These are phyloP conservation scores for Lepidurus arcticus DNA, from an alignment of 1,140 invertebrate genomes.

Conservation along the genomic window DNA sequence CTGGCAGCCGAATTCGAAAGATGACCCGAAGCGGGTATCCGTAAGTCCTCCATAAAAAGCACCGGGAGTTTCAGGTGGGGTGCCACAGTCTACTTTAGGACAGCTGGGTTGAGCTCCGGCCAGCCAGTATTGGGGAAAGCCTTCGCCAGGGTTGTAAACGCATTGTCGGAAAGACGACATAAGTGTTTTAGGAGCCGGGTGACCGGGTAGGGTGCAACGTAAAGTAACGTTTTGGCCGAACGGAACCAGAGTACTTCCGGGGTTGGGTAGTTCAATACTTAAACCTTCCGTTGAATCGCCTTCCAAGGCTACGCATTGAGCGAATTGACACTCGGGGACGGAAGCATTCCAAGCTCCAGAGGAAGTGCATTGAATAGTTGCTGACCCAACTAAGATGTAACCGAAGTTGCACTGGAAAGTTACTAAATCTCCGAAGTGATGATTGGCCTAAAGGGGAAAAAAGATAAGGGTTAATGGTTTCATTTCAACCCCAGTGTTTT, in stretches of 20 bases:
- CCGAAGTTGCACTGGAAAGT: conserved; percentile 93
- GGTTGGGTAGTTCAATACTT: conserved; percentile 63
- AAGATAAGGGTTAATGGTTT: not conserved
- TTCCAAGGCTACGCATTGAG: conserved; percentile 80
- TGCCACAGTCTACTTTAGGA: conserved; percentile 77
- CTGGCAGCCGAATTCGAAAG: conserved; percentile 93
- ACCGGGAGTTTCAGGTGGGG: conserved; percentile 79
- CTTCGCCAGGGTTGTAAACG: conserved; percentile 87
- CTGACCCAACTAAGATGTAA: conserved; percentile 79
- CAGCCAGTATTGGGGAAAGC: conserved; percentile 84
- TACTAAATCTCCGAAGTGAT: conserved; percentile 81
- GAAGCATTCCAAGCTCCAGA: conserved; percentile 90
- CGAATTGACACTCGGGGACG: conserved; percentile 85
- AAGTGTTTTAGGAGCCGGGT: conserved; percentile 68
- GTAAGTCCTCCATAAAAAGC: conserved; percentile 81
- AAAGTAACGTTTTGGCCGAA: conserved; percentile 86
- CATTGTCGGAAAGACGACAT: conserved; percentile 83
- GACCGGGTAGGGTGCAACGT: conserved; percentile 67
- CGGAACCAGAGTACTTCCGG: conserved; percentile 72
- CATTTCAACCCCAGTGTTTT: not conserved
- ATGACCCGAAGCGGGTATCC: conserved; percentile 84
- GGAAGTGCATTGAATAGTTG: conserved; percentile 77
- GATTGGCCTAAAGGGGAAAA: not conserved
- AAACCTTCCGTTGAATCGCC: conserved; percentile 82
- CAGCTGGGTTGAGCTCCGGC: conserved; percentile 78